A percentile compares a stretch with the other conserved stretches of the same genome.
Conservation (phyloP, 64 coral and sea anemone genomes). For the Montipora sp. region DNA sequence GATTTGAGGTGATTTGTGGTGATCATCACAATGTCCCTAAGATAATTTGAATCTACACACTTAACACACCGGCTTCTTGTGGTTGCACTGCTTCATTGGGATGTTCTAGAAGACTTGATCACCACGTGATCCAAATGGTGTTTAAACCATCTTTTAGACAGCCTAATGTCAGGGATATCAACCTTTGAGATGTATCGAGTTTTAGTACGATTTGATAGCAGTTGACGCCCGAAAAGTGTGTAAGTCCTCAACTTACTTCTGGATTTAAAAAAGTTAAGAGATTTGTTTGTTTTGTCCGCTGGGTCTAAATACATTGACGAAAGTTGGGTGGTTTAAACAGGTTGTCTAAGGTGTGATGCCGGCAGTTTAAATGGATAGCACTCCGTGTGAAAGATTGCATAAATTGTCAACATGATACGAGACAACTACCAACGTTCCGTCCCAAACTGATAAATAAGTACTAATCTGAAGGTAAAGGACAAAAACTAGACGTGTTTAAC, state of each 20-base stretch:
- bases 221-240: too few species aligned
- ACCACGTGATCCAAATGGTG: conserved; percentile 15
- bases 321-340: too few species aligned
- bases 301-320: too few species aligned
- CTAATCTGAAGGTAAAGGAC: too few species aligned
- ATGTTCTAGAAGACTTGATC: conserved; percentile 55
- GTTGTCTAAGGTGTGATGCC: too few species aligned
- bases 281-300: neutral
- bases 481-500: too few species aligned
- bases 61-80: neutral
- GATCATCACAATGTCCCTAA: neutral
- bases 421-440: neutral
- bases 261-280: neutral
- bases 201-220: neutral
- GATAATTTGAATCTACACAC: neutral
- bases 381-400: too few species aligned
- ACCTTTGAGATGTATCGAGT: neutral
- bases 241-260: too few species aligned
- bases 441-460: neutral
- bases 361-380: too few species aligned
- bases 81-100: conserved; percentile 47
- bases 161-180: conserved; percentile 39
- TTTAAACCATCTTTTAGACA: conserved; percentile 22
- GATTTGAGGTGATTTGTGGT: neutral
- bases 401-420: neutral